Evolutionary conservation across 2,888 invertebrate species (phyloP).

Genomic region (Scaptomyza parva): DNA sequence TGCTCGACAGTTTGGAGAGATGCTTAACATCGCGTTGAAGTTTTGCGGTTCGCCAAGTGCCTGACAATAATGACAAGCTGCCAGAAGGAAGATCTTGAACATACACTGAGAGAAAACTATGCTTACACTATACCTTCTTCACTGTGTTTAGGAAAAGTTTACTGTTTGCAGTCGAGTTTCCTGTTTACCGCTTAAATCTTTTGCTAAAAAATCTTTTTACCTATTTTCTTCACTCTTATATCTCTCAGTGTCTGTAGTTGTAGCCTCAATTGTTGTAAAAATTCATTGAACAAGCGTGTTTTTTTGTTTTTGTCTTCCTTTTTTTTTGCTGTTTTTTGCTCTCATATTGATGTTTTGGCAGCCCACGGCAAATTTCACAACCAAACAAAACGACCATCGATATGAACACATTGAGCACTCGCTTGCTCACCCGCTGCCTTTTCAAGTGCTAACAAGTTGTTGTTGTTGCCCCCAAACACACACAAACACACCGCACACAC

Average conservation of each 20-base stretch:
- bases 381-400: conserved; percentile 31
- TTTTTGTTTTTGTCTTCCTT: too few species aligned
- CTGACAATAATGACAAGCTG: conserved; percentile 48
- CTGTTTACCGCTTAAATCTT: too few species aligned
- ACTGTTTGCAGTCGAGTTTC: not conserved
- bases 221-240: not conserved
- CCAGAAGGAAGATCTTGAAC: conserved; percentile 47
- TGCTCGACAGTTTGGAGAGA: conserved; percentile 31
- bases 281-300: conserved; percentile 49
- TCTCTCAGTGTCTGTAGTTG: conserved; percentile 1
- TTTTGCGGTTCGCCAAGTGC: conserved; percentile 46
- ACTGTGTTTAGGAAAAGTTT: not conserved
- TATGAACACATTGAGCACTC: too few species aligned
- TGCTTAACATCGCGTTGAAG: conserved; percentile 42
- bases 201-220: not conserved
- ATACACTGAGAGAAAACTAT: not conserved
- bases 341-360: conserved; percentile 11
- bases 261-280: conserved; percentile 53
- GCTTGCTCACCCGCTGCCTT: conserved; percentile 54
- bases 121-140: not conserved
- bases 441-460: conserved; percentile 70
- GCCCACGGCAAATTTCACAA: conserved; percentile 78
- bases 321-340: too few species aligned
- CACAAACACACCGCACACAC: too few species aligned
- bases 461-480: conserved; percentile 27